phyloP scores from a whole-genome alignment of 2,888 invertebrate genomes.

The Sialis fuliginosa region DNA sequence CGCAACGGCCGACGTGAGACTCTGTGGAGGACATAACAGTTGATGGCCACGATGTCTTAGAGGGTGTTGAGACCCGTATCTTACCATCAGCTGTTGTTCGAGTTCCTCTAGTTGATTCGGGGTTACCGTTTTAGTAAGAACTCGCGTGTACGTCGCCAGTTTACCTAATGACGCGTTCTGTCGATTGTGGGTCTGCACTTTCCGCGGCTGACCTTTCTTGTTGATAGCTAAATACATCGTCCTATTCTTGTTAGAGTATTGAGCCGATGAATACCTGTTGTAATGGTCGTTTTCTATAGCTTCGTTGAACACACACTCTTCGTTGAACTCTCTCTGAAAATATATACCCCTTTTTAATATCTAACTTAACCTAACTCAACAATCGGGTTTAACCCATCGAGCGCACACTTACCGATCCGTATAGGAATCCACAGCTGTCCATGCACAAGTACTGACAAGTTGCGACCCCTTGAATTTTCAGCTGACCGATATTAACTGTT shows the following conservation, averaged over 20 bases:
- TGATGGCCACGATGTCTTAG: slow-evolving; percentile 21
- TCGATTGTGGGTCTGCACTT: slow-evolving; percentile 34
- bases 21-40: slow-evolving; percentile 4
- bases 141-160: slow-evolving; percentile 56
- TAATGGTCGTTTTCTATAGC: slow-evolving; percentile 70
- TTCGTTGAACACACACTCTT: slow-evolving; percentile 74
- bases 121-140: slow-evolving; percentile 40
- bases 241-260: slow-evolving; percentile 49
- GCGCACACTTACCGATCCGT: slow-evolving; percentile 84
- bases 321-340: slow-evolving; percentile 69
- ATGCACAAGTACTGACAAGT: slow-evolving; percentile 80
- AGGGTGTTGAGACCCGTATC: slow-evolving; percentile 17
- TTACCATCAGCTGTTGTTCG: slow-evolving; percentile 8
- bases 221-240: slow-evolving; percentile 63
- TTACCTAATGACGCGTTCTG: slow-evolving; percentile 39
- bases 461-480: slow-evolving; percentile 75
- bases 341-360: slow-evolving; percentile 18
- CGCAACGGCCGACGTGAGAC: slow-evolving; percentile 15
- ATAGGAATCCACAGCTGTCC: slow-evolving; percentile 72
- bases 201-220: slow-evolving; percentile 50
- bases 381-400: too few relatives aligned
- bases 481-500: slow-evolving; percentile 57
- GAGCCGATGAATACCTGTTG: slow-evolving; percentile 65
- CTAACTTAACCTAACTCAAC: too few relatives aligned
- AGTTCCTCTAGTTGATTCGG: slow-evolving; percentile 28